Base-by-base conservation (phyloP, 1,140 invertebrate species). In the Drosophila dunni region DNA sequence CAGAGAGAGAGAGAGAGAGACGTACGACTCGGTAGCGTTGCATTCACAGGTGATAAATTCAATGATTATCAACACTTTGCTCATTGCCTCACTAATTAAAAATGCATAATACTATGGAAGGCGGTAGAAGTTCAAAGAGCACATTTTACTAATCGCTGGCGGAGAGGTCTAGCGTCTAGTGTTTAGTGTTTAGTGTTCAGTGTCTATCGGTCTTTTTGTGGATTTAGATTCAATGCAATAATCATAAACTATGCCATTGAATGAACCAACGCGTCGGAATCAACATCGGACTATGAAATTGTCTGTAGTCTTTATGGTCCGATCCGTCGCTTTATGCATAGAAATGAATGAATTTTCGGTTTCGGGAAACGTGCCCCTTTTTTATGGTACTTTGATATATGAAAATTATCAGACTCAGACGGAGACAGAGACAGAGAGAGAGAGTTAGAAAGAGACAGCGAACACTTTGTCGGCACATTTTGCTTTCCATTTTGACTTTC, bases 21-120 rank as follows among this genome's bases (percentile, higher is more conserved):
- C 10, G 38, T 5, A 44, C 5, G 36, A 33, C 70, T 46, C 61
- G 67, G 56, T 86, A 79, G 66, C 71, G 46, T 74, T 71, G 66
- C 61, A 42, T 83, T 88, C 76, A 83, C 84, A 88, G 84, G 81
- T 89, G 81, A 89, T 89, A 89, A 89, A 89, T 89, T 89, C 46
- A 70, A 73, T 78, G 81, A 89, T 89, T 89, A 89, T 84, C 80
- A 84, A 81, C 84, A 84, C 85, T 66, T 73, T 70, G 53, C 36
- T 42, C 13, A 29, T 53, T 58, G 40, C 42, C 24, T 63, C 61
- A 66, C 84, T 89, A 89, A 89, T 89, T 89, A 89, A 84, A 89
- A 89, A 89, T 89, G 84, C 85, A 90, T 84, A 74, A 78, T 73
- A 76, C 40, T 24, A 15, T 38, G 54, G 24, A 29, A 42, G 40